Base-by-base conservation (phyloP, 2,888 invertebrate genomes). In the Cryptocheilus praepositus region DNA sequence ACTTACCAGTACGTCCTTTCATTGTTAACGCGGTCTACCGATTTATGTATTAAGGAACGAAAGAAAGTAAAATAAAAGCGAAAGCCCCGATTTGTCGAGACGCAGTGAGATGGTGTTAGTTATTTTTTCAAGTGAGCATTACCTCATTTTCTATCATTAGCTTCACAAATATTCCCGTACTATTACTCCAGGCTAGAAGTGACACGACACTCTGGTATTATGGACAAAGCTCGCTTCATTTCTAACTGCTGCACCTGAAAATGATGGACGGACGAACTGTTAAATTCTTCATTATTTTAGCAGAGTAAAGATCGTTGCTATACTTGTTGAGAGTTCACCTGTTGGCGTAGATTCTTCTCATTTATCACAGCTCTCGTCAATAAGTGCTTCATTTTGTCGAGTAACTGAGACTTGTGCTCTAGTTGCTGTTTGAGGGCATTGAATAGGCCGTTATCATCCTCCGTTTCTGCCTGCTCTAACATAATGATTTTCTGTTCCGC, bases 331-430 rank as follows among this genome's bases (percentile, higher is more conserved):
- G 18, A 21, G 79, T 76, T 79, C 80, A 92, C 92, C 88, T 92
- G 92, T 76, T 92, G 92, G 28, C 92, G 89, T 46, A 93, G 87
- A 15, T 90, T 88, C 79, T 92, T 93, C 79, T 93, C 93, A 80
- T 93, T 92, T 11, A 90, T 89, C 0, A 93, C 93, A 4, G 93
- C 93, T 60, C 92, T 89, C 49, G 92, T 91, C 58, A 93, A 81
- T 57, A 93, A 85, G 13, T 91, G 89, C 86, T 93, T 93, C 0
- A 93, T 92, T 85, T 92, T 93, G 73, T 92, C 91, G 70, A 93
- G 81, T 22, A 93, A 86, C 70, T 92, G 90, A 0, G 91, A 90
- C 82, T 93, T 94, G 56, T 92, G 91, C 25, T 87, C 81, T 13
- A 93, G 84, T 79, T 93, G 92, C 18, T 90, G 90, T 77, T 89